Conservation (phyloP, 1,140 invertebrate species). For the Potamilus streckersoni region DNA sequence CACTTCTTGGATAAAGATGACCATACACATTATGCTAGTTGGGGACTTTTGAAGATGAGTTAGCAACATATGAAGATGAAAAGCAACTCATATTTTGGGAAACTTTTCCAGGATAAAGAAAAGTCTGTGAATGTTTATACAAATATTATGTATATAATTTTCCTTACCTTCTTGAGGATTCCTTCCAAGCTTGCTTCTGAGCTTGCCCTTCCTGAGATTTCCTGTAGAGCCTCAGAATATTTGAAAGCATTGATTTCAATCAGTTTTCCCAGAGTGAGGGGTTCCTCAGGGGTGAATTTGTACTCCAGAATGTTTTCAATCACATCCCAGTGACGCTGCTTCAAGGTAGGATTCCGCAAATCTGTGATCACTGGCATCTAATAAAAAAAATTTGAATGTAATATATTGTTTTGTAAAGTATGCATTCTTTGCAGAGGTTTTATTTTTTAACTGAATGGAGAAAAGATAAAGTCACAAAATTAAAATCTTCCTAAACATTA, state of each 20-base stretch:
- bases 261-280: constrained; percentile 66
- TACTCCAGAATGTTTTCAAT: constrained; percentile 64
- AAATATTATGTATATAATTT: no score
- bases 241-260: constrained; percentile 75
- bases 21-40: no score
- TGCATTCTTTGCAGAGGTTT: no score
- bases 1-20: no score
- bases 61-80: no score
- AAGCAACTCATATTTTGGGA: no score
- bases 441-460: no score
- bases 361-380: constrained; percentile 70
- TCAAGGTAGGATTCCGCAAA: constrained; percentile 65
- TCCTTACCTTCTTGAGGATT: constrained; percentile 79
- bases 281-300: constrained; percentile 61
- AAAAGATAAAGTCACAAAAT: no score
- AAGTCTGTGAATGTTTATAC: no score
- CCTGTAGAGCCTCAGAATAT: constrained; percentile 79
- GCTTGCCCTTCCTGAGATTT: constrained; percentile 85
- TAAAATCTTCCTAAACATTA: no score
- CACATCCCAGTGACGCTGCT: constrained; percentile 66
- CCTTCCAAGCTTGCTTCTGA: constrained; percentile 84
- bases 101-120: no score
- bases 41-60: no score
- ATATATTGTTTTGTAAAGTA: not conserved
- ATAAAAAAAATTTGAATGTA: constrained; percentile 17